Conservation (phyloP, 2,888 invertebrate genomes). For the Leptinotarsa rubiginosa region DNA sequence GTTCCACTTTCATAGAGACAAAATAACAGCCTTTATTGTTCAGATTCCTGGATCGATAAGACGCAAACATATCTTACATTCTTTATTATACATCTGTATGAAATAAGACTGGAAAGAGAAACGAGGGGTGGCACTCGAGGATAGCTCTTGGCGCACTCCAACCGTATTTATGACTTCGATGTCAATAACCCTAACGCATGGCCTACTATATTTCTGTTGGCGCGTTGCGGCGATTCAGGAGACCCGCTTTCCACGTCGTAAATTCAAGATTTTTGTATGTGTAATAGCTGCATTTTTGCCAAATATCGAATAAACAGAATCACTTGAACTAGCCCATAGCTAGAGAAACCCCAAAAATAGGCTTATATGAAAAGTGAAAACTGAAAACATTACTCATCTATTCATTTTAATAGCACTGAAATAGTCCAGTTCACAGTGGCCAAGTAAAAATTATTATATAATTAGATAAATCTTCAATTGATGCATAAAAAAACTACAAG, state of each 20-base stretch:
- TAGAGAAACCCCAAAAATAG: too few species aligned
- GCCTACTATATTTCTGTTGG: constrained; percentile 44
- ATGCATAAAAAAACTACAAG: too few species aligned
- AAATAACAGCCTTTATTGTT: neutral
- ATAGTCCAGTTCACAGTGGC: too few species aligned
- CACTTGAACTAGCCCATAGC: too few species aligned
- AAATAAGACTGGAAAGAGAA: constrained; percentile 26
- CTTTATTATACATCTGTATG: constrained; percentile 33
- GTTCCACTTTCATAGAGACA: too few species aligned
- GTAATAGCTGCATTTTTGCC: constrained; percentile 26
- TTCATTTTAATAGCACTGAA: too few species aligned
- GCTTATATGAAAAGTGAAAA: too few species aligned
- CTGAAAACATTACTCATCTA: too few species aligned
- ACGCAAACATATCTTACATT: constrained; percentile 29
- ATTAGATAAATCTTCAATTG: too few species aligned
- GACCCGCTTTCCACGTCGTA: constrained; percentile 39
- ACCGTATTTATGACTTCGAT: constrained; percentile 42
- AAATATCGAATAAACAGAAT: constrained; percentile 18
- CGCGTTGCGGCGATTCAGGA: constrained; percentile 36
- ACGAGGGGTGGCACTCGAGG: constrained; percentile 2
- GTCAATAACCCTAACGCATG: constrained; percentile 46
- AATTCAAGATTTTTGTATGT: constrained; percentile 40
- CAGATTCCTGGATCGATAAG: constrained; percentile 23
- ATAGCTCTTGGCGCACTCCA: constrained; percentile 38
- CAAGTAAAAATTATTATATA: too few species aligned